phyloP scores from a whole-genome alignment of 2,797 vertebrate species.

The Pipistrellus nathusii region DNA sequence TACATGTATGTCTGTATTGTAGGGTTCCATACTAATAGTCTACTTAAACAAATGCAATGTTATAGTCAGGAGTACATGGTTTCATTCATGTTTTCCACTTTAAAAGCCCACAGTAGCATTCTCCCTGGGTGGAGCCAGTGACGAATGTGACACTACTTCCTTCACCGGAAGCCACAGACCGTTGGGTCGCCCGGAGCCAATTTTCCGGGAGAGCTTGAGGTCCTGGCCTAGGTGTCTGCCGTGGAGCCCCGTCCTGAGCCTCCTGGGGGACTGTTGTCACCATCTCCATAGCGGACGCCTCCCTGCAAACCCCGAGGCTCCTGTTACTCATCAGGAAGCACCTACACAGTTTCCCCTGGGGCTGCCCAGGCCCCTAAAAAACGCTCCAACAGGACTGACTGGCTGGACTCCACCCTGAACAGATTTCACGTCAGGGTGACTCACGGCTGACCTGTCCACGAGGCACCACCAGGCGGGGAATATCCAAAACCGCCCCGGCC shows the following conservation, averaged over 20 bases:
- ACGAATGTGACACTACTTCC: slow-evolving; percentile 89
- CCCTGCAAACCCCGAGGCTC: slow-evolving; percentile 62
- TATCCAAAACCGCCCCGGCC: slow-evolving; percentile 71
- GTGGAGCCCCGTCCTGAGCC: slow-evolving; percentile 74
- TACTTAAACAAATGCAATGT: slow-evolving; percentile 59
- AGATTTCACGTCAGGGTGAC: slow-evolving; percentile 83
- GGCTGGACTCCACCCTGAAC: slow-evolving; percentile 80
- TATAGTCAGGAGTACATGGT: slow-evolving; percentile 71
- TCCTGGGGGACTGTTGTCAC: slow-evolving; percentile 66
- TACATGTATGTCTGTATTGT: rapidly evolving
- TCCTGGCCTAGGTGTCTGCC: slow-evolving; percentile 78
- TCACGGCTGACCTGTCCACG: slow-evolving; percentile 77
- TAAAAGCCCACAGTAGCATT: slow-evolving; percentile 82
- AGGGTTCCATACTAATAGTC: neutral
- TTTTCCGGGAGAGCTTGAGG: slow-evolving; percentile 89
- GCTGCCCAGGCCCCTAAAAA: slow-evolving; percentile 70
- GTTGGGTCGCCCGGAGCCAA: slow-evolving; percentile 81
- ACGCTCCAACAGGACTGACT: slow-evolving; percentile 64
- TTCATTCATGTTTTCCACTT: slow-evolving; percentile 86
- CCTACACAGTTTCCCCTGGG: slow-evolving; percentile 61
- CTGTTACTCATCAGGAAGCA: slow-evolving; percentile 64
- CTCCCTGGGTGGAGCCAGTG: slow-evolving; percentile 76
- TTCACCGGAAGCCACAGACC: slow-evolving; percentile 89
- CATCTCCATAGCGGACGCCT: slow-evolving; percentile 74
- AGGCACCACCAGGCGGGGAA: slow-evolving; percentile 75